phyloP scores from a whole-genome alignment of 2,113 vertebrate genomes.

The Rhinoderma darwinii region DNA sequence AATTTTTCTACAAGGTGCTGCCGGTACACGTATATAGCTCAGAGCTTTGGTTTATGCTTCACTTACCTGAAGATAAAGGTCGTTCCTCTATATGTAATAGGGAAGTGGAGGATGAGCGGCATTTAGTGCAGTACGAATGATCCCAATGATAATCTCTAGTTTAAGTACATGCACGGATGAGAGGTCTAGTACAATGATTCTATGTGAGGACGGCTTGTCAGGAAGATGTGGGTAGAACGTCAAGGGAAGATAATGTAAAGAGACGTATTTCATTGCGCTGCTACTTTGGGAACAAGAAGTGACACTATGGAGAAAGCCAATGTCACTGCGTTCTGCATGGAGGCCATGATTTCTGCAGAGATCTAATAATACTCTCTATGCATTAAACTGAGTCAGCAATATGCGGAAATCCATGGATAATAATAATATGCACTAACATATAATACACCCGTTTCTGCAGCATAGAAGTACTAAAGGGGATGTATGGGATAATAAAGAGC shows the following conservation, averaged over 20 bases:
- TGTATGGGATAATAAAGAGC: no score
- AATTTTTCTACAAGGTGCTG: no score
- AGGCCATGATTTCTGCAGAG: not conserved
- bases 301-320: not conserved
- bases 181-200: constrained; percentile 38
- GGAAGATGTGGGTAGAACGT: not conserved
- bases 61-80: not conserved
- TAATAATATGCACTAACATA: no score
- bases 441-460: no score
- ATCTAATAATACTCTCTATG: not conserved
- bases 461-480: no score
- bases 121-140: not conserved
- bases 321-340: no score
- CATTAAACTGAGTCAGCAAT: no score
- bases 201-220: constrained; percentile 24
- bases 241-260: not conserved
- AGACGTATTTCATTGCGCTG: not conserved
- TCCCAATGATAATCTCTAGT: not conserved
- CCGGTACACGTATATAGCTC: not conserved
- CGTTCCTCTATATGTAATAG: not conserved
- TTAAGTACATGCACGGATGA: not conserved
- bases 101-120: not conserved
- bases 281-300: not conserved
- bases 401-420: no score
- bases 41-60: not conserved